Evolutionary conservation across 2,113 vertebrate species (phyloP), one percentile per base, ranked within the genome.

Genomic region (Trogon melanurus): DNA sequence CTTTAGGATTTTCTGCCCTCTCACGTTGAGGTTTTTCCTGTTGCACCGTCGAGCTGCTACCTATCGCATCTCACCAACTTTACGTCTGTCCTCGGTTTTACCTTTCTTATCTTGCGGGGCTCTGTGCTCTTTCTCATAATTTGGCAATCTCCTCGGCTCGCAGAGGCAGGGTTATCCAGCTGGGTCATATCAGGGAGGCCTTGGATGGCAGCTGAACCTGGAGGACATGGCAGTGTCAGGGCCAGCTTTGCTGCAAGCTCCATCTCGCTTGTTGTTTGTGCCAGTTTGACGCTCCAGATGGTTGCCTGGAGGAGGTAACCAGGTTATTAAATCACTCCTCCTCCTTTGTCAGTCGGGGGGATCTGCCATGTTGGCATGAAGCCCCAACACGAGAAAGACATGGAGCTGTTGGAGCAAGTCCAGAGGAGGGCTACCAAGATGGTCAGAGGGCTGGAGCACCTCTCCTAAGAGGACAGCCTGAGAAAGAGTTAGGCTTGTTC

Each of bases 61-160:
- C n/a, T 58, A 6, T 32, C 32, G 5, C 47, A 38, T 13, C 69
- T 41, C 0, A 1, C 5, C 38, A 51, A 19, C 9, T 30, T 57
- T 51, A 17, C 64, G 47, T 61, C 75, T 47, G 79, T 6, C 66
- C 82, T 85, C 0, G 0, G 30, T n/a, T 74, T 88, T 78, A 21
- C 51, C 67, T 83, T 62, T 10, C 71, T 94, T 95, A 92, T 91
- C 94, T 91, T 1, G 0, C 82, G 71, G 83, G 64, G 38, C 72
- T 74, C 91, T 97, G 94, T 67, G 88, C 38, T 88, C 29, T 76
- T 88, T 97, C 95, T 80, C 95, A 94, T 86, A 19, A 6, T 69
- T 48, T 90, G 92, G 75, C 74, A 79, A 32, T 9, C 51, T 58
- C 45, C 69, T 69, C 0, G 0, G 50, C 47, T 70, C 27, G 9